Evolutionary conservation across 35 echinoderm and acorn worm species (phyloP), one percentile per base, ranked within the genome.

Genomic region (Stichopus chloronotus): DNA sequence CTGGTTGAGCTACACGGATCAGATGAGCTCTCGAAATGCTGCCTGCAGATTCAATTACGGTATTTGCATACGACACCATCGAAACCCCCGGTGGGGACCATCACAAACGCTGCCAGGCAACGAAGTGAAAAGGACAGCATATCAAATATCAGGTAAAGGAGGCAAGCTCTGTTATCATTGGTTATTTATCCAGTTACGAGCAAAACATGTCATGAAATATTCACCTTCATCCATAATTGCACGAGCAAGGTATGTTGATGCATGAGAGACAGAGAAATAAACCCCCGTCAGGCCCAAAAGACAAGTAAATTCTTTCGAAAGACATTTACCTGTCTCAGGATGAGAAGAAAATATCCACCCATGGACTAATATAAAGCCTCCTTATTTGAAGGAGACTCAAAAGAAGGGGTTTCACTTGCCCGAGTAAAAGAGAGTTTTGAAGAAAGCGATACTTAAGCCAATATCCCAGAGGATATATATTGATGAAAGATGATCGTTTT

Each of bases 381-480:
- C 22, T 74, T 65, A 11, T 11, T 65, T 43, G 19, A 74, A 20
- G 5, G 22, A 74, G 69, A 74, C 69, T 74, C 6, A 74, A 74
- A 74, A 5, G 20, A 0, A 72, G 20, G 6, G 22, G 5, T 24
- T 20, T 20, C 19, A 20, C 69, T n/a, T 24, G 19, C 69, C 19
- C 69, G 7, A 20, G 69, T 7, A 74, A 74, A n/a, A 65, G 11
- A 65, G 19, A 65, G 61, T 65, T 65, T 4, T 19, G 19, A 74
- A 74, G 14, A 74, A 74, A 58, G 24, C 55, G 58, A 24, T 24
- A 58, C 54, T 85, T 58, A 85, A 85, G 57, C 82, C 82, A 58
- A 58, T 57, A 56, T 85, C 82, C 82, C 82, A 14, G 55, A 85
- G 82, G 82, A 85, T 58, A 20, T 85, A 23, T 58, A 85, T 21